A percentile compares a stretch with the other conserved stretches of the same genome.
Evolutionary conservation across 2,113 vertebrate species (phyloP).

Genomic region (Todiramphus chloris): DNA sequence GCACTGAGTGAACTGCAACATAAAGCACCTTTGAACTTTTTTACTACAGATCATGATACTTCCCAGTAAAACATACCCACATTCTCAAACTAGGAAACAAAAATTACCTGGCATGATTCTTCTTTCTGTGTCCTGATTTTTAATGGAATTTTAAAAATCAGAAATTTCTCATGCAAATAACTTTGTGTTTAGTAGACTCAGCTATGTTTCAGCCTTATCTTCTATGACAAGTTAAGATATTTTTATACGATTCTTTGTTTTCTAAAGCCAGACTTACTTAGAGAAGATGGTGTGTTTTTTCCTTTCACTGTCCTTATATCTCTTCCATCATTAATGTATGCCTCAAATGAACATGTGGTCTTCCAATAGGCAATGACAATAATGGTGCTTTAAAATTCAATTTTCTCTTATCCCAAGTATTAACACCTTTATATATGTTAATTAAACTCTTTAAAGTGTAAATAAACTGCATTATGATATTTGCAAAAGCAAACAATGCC

Average conservation of each 20-base stretch:
- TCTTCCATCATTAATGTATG: not conserved
- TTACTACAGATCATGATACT: not conserved
- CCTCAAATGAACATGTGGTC: not conserved
- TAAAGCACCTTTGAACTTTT: not conserved
- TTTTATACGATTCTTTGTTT: not conserved
- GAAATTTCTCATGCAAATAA: not conserved
- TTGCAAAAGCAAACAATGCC: not conserved
- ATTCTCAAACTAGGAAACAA: not conserved
- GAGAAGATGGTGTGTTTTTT: not conserved
- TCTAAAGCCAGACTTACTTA: not conserved
- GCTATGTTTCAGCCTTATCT: not conserved
- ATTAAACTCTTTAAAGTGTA: conserved; percentile 20
- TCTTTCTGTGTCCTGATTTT: not conserved
- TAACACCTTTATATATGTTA: not conserved
- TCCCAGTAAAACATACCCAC: not conserved
- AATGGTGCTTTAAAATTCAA: not conserved
- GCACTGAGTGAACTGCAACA: not conserved
- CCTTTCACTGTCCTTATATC: not conserved
- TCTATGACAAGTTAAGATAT: not conserved
- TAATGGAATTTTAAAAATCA: not conserved
- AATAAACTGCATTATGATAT: not conserved
- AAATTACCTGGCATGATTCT: not conserved
- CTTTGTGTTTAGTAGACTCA: not conserved
- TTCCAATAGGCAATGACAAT: not conserved
- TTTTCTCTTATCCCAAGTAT: not conserved